These are phyloP conservation scores for Drosophila cognata DNA, from an alignment of 2,888 invertebrate genomes.

Conservation along the genomic window DNA sequence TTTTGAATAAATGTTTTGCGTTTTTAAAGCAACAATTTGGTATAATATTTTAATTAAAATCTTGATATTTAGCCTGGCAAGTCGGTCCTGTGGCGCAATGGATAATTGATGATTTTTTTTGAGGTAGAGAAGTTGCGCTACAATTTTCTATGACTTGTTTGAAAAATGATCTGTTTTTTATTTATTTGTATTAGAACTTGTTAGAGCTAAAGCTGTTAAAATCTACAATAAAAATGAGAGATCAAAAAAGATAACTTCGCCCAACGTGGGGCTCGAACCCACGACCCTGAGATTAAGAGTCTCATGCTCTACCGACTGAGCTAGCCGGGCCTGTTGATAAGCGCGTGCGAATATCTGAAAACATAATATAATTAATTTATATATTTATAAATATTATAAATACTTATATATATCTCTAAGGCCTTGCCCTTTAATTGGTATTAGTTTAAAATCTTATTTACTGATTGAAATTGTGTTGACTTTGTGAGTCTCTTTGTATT, in stretches of 20 bases:
- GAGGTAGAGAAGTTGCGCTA: too few species aligned
- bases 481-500: not conserved
- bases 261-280: slow-evolving; percentile 85
- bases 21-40: too few species aligned
- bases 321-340: slow-evolving; percentile 82
- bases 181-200: not conserved
- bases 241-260: slow-evolving; percentile 54
- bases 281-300: slow-evolving; percentile 85
- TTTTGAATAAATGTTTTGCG: not conserved
- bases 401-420: not conserved
- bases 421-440: not conserved
- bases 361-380: not conserved
- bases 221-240: not conserved
- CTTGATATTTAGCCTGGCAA: not conserved
- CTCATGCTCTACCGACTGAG: slow-evolving; percentile 85
- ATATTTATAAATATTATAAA: not conserved
- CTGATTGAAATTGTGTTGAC: slow-evolving; percentile 4
- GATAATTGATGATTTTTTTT: slow-evolving; percentile 12
- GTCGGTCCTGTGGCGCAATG: slow-evolving; percentile 48
- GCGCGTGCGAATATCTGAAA: accelerated
- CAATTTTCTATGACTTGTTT: not conserved
- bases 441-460: not conserved
- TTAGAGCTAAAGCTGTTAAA: not conserved
- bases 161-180: not conserved
- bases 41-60: not conserved